Percentiles rank a stretch among this genome's conserved stretches.
phyloP scores from a whole-genome alignment of 2,113 vertebrate species.

The Orycteropus afer region DNA sequence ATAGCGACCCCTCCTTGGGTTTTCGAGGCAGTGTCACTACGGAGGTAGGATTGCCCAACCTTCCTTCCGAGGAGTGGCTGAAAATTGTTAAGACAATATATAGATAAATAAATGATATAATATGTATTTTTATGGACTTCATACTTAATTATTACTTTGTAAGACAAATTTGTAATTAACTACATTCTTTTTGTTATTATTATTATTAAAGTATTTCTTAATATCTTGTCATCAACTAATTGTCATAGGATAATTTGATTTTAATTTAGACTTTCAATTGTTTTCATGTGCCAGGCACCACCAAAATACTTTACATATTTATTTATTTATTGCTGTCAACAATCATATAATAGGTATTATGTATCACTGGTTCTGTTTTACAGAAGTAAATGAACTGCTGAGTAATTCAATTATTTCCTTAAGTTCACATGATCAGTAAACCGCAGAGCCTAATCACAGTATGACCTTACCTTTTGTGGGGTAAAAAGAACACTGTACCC shows the following conservation, averaged over 20 bases:
- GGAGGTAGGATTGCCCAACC: too few species aligned
- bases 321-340: background rate
- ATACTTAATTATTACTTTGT: background rate
- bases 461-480: background rate
- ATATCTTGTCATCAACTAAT: background rate
- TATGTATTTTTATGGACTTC: background rate
- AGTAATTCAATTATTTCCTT: background rate
- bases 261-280: background rate
- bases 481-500: background rate
- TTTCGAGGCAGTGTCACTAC: too few species aligned
- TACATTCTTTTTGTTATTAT: background rate
- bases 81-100: background rate
- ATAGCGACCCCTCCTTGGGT: too few species aligned
- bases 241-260: background rate
- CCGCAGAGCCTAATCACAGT: background rate
- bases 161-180: conserved; percentile 10
- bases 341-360: background rate
- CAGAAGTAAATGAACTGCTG: background rate
- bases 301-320: background rate
- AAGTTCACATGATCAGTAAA: background rate
- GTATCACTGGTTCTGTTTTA: background rate
- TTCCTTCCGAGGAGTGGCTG: too few species aligned
- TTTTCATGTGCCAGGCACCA: background rate
- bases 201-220: background rate
- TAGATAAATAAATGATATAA: background rate